Conservation (phyloP, 2,888 invertebrate species). For the Isoperla grammatica region DNA sequence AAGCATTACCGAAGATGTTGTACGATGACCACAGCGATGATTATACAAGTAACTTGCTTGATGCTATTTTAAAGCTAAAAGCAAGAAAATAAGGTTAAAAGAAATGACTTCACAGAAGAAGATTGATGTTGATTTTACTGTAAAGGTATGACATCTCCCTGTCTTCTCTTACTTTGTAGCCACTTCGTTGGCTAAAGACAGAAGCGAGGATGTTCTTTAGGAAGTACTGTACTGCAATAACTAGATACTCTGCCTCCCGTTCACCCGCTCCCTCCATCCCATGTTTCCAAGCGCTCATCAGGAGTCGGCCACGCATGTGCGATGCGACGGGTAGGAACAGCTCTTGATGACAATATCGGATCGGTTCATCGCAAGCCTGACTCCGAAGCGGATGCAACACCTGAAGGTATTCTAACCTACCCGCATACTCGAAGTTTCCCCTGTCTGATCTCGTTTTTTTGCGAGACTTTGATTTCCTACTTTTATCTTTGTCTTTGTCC, state of each 20-base stretch:
- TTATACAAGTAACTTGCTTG: no score
- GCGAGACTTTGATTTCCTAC: conserved; percentile 1
- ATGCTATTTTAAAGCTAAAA: no score
- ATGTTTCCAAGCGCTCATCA: conserved; percentile 84
- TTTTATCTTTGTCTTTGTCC: conserved; percentile 4
- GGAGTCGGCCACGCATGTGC: conserved; percentile 73
- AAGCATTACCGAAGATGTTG: no score
- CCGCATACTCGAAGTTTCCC: conserved; percentile 37
- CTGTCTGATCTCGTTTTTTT: conserved; percentile 23
- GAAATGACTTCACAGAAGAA: no score
- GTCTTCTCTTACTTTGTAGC: conserved; percentile 69
- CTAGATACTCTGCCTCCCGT: conserved; percentile 71
- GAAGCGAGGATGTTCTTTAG: conserved; percentile 76
- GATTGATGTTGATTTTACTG: no score
- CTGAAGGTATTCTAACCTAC: conserved; percentile 39
- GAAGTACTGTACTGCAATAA: conserved; percentile 72
- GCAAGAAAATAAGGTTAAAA: no score
- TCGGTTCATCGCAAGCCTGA: conserved; percentile 43
- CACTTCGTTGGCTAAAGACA: conserved; percentile 73
- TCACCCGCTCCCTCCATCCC: conserved; percentile 82
- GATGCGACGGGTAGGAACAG: conserved; percentile 78
- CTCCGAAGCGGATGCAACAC: conserved; percentile 37
- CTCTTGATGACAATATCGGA: conserved; percentile 63
- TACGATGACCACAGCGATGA: no score
- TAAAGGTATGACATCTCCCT: no score